Evolutionary conservation across 2,113 vertebrate species (phyloP), one percentile per base, ranked within the genome.

Genomic region (Myrmecophaga tridactyla): DNA sequence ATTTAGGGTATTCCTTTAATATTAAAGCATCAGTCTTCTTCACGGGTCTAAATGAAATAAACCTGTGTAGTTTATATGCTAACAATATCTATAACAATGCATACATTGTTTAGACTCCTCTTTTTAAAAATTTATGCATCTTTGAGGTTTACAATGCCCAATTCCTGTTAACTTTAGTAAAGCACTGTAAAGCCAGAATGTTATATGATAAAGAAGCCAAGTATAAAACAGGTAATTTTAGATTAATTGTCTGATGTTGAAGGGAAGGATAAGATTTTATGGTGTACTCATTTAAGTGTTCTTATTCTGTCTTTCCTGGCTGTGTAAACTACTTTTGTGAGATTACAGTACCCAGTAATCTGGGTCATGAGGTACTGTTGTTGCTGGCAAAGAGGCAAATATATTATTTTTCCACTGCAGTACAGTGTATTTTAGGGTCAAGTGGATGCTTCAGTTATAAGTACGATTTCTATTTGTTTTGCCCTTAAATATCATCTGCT

Each of bases 1-100:
- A n/a, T n/a, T n/a, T n/a, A n/a, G n/a, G n/a, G n/a, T n/a, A n/a
- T n/a, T 56, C 18, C 53, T 56, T 56, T 56, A 56, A 56, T 56
- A 56, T 56, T 56, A 56, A 56, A n/a, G 48, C 18, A 80, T 77
- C 58, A 43, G 27, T 75, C 46, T 81, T 48, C 17, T 65, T 94
- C 18, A 3, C 39, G 27, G 31, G 73, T 93, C 4, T 62, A 36
- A 76, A 39, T 77, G 56, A 88, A 73, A 82, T 3, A 53, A 6
- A 85, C 10, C 14, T 92, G 20, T 92, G 60, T 43, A 43, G n/a
- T 92, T 92, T 92, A 43, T 90, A n/a, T 94, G 39, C 75, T 90
- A 83, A 90, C 90, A 29, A 82, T 84, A 48, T 4, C 18, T 58
- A 27, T 21, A 96, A 56, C 29, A 51, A 36, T 78, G 23, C 80